phyloP scores from a whole-genome alignment of 2,888 invertebrate genomes.

The Gryllus longicercus region DNA sequence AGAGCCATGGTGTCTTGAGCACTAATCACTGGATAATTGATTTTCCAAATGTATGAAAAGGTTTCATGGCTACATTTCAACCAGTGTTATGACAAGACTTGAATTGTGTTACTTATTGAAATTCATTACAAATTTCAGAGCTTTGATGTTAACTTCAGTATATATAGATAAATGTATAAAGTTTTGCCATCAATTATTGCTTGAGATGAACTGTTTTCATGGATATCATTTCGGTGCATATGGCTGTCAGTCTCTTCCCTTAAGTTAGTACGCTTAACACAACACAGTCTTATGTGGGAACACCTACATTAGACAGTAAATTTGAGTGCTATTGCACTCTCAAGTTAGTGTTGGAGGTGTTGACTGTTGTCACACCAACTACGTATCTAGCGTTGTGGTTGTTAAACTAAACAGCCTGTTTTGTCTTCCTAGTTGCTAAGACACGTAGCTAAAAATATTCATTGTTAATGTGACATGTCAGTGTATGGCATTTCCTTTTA shows the following conservation, averaged over 20 bases:
- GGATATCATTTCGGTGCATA: constrained; percentile 22
- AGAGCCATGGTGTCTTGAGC: background rate
- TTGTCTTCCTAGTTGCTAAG: constrained; percentile 40
- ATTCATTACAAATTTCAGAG: background rate
- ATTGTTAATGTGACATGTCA: constrained; percentile 29
- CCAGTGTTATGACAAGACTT: background rate
- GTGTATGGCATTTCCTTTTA: constrained; percentile 30
- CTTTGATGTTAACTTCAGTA: background rate
- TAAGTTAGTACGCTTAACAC: constrained; percentile 40
- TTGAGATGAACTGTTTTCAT: background rate
- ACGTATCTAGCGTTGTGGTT: constrained; percentile 25
- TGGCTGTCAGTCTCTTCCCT: constrained; percentile 38
- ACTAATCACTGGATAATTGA: background rate
- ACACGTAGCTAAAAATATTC: constrained; percentile 32
- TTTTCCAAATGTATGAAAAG: background rate
- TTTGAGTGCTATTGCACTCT: constrained; percentile 38
- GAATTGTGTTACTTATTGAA: background rate
- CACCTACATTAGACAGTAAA: constrained; percentile 30
- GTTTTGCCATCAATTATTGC: background rate
- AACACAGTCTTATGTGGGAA: constrained; percentile 35
- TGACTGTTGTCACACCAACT: constrained; percentile 11
- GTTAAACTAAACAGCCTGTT: constrained; percentile 30
- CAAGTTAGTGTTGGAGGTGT: constrained; percentile 18
- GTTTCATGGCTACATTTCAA: background rate
- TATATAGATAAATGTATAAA: background rate